Conservation (phyloP, 2,888 invertebrate genomes). For the Ceramica pisi region DNA sequence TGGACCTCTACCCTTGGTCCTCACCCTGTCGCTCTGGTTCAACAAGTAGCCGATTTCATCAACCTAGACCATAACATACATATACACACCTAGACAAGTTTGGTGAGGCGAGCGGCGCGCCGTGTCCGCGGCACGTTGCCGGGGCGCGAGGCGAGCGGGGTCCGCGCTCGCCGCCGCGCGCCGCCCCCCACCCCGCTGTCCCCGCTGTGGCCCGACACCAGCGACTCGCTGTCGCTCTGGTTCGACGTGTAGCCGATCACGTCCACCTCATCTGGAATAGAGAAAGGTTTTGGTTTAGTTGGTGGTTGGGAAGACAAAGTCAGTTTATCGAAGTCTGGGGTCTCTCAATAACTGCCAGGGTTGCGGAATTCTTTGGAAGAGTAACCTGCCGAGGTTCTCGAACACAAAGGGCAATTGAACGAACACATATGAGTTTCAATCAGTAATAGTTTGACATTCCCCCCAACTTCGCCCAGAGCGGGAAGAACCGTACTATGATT, state of each 20-base stretch:
- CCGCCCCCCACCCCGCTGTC: constrained; percentile 91
- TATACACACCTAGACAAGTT: constrained; percentile 79
- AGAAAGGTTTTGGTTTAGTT: constrained; percentile 5
- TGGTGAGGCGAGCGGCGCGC: constrained; percentile 74
- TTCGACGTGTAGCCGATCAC: constrained; percentile 96
- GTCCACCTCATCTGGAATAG: constrained; percentile 95
- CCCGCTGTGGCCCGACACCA: constrained; percentile 94
- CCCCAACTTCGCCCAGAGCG: no score
- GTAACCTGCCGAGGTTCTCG: no score
- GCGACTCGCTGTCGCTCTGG: constrained; percentile 96
- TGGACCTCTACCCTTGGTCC: no score
- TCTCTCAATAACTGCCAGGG: no score
- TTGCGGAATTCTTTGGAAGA: no score
- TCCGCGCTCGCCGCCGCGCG: constrained; percentile 92
- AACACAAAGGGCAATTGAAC: no score
- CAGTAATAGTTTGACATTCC: no score
- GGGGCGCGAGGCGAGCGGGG: constrained; percentile 67
- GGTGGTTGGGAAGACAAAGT: neutral
- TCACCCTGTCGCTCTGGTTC: neutral
- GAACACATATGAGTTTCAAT: no score
- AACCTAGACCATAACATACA: neutral
- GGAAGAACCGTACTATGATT: no score
- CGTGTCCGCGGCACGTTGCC: constrained; percentile 61
- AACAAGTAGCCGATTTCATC: neutral
- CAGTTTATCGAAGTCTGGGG: no score